These are phyloP conservation scores for Urophycis tenuis DNA, from an alignment of 2,797 vertebrate genomes.

Conservation along the genomic window DNA sequence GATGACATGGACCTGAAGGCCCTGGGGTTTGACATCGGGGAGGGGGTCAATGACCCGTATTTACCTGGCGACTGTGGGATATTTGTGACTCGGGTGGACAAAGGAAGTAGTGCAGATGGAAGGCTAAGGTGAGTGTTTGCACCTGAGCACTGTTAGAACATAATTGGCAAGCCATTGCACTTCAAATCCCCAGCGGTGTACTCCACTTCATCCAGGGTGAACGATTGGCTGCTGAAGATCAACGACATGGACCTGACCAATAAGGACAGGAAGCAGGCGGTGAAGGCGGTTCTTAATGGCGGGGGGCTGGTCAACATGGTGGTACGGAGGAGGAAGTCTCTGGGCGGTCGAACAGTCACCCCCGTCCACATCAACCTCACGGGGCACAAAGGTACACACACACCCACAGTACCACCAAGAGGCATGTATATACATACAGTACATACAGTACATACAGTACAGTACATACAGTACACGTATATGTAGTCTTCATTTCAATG, in stretches of 20 bases:
- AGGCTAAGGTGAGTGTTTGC: slow-evolving; percentile 78
- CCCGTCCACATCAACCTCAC: slow-evolving; percentile 88
- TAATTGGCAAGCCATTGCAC: background rate
- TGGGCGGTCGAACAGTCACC: slow-evolving; percentile 86
- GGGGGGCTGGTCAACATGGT: slow-evolving; percentile 95
- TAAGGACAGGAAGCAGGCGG: slow-evolving; percentile 95
- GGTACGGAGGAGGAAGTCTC: slow-evolving; percentile 89
- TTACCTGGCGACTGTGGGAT: slow-evolving; percentile 93
- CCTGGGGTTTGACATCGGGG: slow-evolving; percentile 95
- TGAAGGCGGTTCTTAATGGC: slow-evolving; percentile 87
- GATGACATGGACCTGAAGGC: slow-evolving; percentile 96
- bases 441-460: too few species aligned
- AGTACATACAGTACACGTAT: too few species aligned
- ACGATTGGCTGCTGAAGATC: slow-evolving; percentile 95
- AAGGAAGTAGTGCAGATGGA: slow-evolving; percentile 95
- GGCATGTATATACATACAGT: too few species aligned
- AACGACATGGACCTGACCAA: slow-evolving; percentile 94
- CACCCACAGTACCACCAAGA: too few species aligned
- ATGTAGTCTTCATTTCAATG: background rate
- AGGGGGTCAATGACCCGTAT: slow-evolving; percentile 92
- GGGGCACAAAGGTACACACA: slow-evolving; percentile 84
- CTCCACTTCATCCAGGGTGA: slow-evolving; percentile 73
- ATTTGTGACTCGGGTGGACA: slow-evolving; percentile 95
- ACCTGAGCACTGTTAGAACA: background rate
- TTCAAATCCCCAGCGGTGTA: background rate